Base-by-base conservation (phyloP, 1,140 invertebrate species). In the Acromyrmex heyeri region DNA sequence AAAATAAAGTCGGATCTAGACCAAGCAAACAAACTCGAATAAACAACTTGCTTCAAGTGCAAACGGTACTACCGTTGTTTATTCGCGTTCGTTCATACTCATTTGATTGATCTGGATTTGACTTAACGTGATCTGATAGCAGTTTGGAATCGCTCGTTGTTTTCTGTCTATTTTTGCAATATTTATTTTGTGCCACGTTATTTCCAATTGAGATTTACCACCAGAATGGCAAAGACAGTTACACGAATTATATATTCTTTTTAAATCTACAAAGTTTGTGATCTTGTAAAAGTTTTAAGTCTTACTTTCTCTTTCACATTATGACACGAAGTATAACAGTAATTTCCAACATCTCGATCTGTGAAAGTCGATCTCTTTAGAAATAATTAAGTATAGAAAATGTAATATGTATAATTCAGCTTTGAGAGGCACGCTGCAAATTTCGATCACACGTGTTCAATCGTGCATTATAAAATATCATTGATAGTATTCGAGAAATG, bases 1-100 rank as follows among this genome's bases (percentile, higher is more conserved):
- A 67, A 88, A 79, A 88, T 72, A 82, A 48, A 69, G 21, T 2
- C 65, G 12, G 10, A 48, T 50, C 65, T 50, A 18, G 38, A 38
- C 12, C 34, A 14, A 48, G 65, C 10, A 67, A 67, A 48, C 34
- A 21, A 65, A 67, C 14, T 16, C 30, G 21, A 69, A 24, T 48
- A 10, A 69, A 69, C 21, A 50, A 69, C n/a, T 69, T 48, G 38
- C 38, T 69, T 8, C 21, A 69, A 69, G 14, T 24, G 38, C 65
- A 69, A 69, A 24, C 18, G 18, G 34, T 38, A 30, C 12, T 24
- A 21, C 2, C 14, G 21, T 69, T 27, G 65, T 50, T 69, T 2
- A 69, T 69, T 69, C 21, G 14, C 14, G 38, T 69, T 69, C 8
- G 18, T 21, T 38, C 18, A 30, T 21, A 38, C 10, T 21, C 3